These are phyloP conservation scores for Isotomurus palustris DNA, from an alignment of 2,888 invertebrate genomes.

Conservation along the genomic window DNA sequence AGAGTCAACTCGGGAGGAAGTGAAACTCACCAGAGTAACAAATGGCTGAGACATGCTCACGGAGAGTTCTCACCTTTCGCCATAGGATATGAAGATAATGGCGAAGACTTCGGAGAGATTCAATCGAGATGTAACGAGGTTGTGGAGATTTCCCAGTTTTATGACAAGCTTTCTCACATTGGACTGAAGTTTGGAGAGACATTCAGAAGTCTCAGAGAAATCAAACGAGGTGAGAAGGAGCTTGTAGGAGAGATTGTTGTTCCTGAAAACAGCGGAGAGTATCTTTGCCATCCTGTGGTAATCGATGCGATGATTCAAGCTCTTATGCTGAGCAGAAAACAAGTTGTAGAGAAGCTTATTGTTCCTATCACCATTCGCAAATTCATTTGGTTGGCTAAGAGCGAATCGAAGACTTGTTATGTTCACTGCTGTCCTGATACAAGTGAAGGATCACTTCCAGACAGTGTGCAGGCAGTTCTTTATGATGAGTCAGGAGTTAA, in stretches of 20 bases:
- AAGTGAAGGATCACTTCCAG: not conserved
- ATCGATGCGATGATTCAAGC: constrained; percentile 16
- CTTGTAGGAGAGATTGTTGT: not conserved
- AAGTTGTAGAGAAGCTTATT: constrained; percentile 6
- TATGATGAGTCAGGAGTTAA: constrained; percentile 4
- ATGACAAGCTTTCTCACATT: constrained; percentile 8
- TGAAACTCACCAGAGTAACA: not conserved
- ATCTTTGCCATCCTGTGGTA: constrained; percentile 5
- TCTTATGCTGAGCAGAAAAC: constrained; percentile 12
- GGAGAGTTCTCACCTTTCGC: constrained; percentile 12
- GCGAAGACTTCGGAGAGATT: not conserved
- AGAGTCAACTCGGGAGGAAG: not conserved
- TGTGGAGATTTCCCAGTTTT: constrained; percentile 10
- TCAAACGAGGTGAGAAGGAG: constrained; percentile 8
- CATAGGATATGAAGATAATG: not conserved
- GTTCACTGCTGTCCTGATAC: not conserved
- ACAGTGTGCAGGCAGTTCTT: not conserved
- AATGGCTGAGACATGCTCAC: constrained; percentile 13
- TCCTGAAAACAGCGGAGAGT: constrained; percentile 3
- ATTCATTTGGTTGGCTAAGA: constrained; percentile 24
- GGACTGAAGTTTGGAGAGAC: constrained; percentile 16
- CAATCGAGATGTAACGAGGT: not conserved
- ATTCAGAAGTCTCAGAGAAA: constrained; percentile 14
- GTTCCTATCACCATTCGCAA: constrained; percentile 24
- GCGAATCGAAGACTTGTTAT: not conserved